Evolutionary conservation across 2,888 invertebrate genomes (phyloP).

Genomic region (Dryadula phaetusa): DNA sequence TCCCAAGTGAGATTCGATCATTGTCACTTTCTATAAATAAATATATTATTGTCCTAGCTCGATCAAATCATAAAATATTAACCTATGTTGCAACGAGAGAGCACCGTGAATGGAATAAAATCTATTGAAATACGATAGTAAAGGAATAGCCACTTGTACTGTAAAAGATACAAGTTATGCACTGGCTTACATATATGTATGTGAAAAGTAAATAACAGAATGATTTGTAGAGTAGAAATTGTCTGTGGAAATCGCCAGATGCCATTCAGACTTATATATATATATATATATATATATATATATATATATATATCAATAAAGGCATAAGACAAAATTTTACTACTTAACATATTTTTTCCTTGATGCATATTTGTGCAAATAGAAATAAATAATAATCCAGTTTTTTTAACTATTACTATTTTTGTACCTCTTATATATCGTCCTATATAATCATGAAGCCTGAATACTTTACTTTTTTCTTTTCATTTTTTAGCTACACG

Average conservation of each 20-base stretch:
- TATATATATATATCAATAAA: too few relatives aligned
- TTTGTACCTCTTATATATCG: too few relatives aligned
- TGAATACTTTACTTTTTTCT: too few relatives aligned
- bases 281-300: too few relatives aligned
- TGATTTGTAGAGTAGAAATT: background rate
- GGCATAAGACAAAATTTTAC: too few relatives aligned
- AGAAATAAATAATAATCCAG: too few relatives aligned
- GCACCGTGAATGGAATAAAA: background rate
- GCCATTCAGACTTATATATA: background rate
- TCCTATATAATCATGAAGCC: too few relatives aligned
- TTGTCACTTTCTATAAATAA: background rate
- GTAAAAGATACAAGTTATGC: background rate
- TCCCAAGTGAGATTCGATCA: background rate
- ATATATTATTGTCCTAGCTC: too few relatives aligned
- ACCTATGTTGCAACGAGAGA: background rate
- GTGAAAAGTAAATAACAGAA: background rate
- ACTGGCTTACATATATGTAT: background rate
- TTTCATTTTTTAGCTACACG: too few relatives aligned
- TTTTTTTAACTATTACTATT: too few relatives aligned
- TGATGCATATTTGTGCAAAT: too few relatives aligned
- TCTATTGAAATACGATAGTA: background rate
- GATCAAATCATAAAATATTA: background rate
- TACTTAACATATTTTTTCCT: too few relatives aligned
- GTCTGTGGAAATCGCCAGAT: background rate
- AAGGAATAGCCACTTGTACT: conserved; percentile 2